Evolutionary conservation across 2,888 invertebrate genomes (phyloP), one percentile per base, ranked within the genome.

Genomic region (Sinhomidia bicolor): DNA sequence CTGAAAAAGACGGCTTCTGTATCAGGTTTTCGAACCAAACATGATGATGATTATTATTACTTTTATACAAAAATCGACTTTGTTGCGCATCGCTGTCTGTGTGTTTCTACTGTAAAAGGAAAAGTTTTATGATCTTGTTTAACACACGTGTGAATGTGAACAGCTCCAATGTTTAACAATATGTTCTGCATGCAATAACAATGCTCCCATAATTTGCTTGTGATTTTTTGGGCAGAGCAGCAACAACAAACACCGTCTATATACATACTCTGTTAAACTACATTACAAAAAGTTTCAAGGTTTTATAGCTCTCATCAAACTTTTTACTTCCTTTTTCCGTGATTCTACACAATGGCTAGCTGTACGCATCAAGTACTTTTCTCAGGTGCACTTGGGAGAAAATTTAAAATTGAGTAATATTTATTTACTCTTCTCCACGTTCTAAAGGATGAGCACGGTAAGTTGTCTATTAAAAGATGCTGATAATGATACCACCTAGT

Each of bases 261-360:
- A n/a, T n/a, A n/a, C n/a, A n/a, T n/a, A n/a, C n/a, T n/a, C 54
- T 54, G 2, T 60, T 23, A n/a, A 4, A 36, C 44, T 3, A 47
- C n/a, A 51, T 44, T 26, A 44, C 26, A 26, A 26, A 12, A 20
- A 10, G 1, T 44, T 71, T 71, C 44, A 71, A 71, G 74, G 26
- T 74, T 74, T 74, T 74, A 74, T 74, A 14, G 9, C 74, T 23
- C 74, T 47, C 74, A 23, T 47, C 74, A 23, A 51, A 74, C 23
- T 26, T 74, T 47, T 74, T 47, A 74, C 74, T 74, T 74, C 74
- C 74, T 74, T 47, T n/a, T 74, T 74, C 74, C 74, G 74, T 74
- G 74, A 74, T 74, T 26, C n/a, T 7, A 74, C n/a, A 44, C 65
- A 65, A 65, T 65, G n/a, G n/a, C 32, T 12, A 32, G 1, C 5